A percentile compares a stretch with the other conserved stretches of the same genome.
phyloP scores from a whole-genome alignment of 2,113 vertebrate genomes.

The Callorhinus ursinus region DNA sequence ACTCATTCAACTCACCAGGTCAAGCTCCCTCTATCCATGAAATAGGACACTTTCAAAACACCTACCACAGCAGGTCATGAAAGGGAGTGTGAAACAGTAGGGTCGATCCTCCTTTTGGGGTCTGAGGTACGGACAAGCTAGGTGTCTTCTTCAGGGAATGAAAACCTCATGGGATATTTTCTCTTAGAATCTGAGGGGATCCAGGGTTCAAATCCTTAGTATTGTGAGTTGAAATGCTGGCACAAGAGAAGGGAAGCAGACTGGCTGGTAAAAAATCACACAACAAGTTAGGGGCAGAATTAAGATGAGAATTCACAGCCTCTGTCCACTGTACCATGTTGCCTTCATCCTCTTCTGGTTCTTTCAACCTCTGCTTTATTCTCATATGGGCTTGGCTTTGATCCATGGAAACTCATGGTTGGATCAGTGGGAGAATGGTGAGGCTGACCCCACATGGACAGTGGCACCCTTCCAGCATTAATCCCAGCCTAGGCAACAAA shows the following conservation, averaged over 20 bases:
- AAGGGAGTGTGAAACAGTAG: not conserved
- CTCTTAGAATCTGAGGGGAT: not conserved
- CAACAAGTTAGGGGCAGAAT: not conserved
- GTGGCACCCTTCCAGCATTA: not conserved
- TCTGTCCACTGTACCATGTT: not conserved
- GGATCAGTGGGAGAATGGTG: not conserved
- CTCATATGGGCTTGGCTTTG: not conserved
- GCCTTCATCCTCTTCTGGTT: not conserved
- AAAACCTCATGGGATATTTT: not conserved
- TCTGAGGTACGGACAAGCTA: not conserved
- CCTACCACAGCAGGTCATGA: not conserved
- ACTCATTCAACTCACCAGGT: not conserved
- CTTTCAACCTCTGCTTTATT: not conserved
- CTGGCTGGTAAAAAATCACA: not conserved
- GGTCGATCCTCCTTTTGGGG: not conserved
- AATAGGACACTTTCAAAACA: not conserved
- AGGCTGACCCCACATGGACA: not conserved
- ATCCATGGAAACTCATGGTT: not conserved
- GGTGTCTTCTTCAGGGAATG: not conserved
- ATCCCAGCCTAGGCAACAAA: not conserved
- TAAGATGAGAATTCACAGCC: no score
- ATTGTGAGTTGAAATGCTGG: not conserved
- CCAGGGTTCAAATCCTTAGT: not conserved
- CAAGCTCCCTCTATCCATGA: not conserved
- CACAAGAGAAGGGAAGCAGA: not conserved